Conservation (phyloP, 2,113 vertebrate species). For the Tringa solitaria region DNA sequence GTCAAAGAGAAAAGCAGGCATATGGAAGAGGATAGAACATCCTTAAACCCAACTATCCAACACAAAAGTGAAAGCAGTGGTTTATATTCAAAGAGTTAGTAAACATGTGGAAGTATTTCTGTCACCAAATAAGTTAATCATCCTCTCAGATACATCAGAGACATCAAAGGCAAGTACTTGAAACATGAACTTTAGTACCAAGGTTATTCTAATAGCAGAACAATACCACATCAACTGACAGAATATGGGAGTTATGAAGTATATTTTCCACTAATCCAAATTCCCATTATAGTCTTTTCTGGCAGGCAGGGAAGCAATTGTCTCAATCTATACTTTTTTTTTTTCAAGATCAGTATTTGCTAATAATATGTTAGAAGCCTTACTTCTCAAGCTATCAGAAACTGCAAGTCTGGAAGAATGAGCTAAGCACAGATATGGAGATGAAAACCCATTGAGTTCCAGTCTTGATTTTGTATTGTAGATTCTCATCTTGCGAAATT, state of each 20-base stretch:
- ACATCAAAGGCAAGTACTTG: neutral
- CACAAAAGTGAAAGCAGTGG: neutral
- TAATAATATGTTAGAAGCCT: neutral
- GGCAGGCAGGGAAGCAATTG: accelerated
- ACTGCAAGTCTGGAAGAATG: neutral
- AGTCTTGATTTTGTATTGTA: neutral
- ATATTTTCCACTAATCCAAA: neutral
- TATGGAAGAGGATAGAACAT: neutral
- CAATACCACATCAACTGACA: neutral
- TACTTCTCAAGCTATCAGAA: neutral
- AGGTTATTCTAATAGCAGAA: neutral
- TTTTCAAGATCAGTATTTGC: neutral
- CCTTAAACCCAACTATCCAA: neutral
- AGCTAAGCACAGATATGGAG: neutral
- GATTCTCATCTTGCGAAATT: neutral
- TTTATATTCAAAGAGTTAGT: neutral
- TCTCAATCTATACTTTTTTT: neutral
- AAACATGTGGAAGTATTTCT: neutral
- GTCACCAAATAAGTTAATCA: neutral
- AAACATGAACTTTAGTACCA: neutral
- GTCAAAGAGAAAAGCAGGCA: neutral
- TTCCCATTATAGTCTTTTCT: neutral
- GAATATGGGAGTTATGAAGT: neutral
- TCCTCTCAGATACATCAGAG: neutral
- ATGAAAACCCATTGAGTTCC: neutral